phyloP scores from a whole-genome alignment of 2,888 invertebrate genomes.

The Tupiocoris notatus region DNA sequence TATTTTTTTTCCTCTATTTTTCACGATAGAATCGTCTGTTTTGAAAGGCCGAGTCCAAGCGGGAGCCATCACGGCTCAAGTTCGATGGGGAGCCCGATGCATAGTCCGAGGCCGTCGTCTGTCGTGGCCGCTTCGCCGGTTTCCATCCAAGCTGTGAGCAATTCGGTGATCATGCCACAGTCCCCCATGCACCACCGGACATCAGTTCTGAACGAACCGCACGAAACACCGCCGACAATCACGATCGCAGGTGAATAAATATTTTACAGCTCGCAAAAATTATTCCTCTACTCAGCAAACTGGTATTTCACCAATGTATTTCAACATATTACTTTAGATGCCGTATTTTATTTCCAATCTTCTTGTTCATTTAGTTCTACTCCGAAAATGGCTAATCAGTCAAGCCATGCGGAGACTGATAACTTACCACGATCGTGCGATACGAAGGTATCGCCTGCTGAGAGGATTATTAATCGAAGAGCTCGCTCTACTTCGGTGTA shows the following conservation, averaged over 20 bases:
- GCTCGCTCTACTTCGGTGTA: background rate
- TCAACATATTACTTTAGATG: too few relatives aligned
- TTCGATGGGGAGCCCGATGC: constrained; percentile 46
- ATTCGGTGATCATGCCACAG: constrained; percentile 56
- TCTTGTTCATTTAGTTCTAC: background rate
- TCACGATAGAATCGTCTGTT: too few relatives aligned
- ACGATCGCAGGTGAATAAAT: constrained; percentile 46
- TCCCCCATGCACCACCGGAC: constrained; percentile 56
- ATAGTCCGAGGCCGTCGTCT: constrained; percentile 46
- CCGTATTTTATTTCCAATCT: too few relatives aligned
- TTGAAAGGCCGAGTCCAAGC: constrained; percentile 32
- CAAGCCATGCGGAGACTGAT: background rate
- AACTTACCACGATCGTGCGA: background rate
- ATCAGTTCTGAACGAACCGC: constrained; percentile 31
- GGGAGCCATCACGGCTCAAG: constrained; percentile 24
- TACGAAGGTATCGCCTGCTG: background rate
- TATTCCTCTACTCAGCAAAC: too few relatives aligned
- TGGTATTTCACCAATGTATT: too few relatives aligned
- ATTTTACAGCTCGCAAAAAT: too few relatives aligned
- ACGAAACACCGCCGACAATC: constrained; percentile 44
- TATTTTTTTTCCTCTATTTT: too few relatives aligned
- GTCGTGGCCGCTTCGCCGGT: constrained; percentile 48
- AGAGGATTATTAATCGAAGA: background rate
- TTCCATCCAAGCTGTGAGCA: constrained; percentile 56
- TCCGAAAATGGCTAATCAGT: background rate